phyloP scores from a whole-genome alignment of 2,888 invertebrate species.

The Brachyopa scutellaris region DNA sequence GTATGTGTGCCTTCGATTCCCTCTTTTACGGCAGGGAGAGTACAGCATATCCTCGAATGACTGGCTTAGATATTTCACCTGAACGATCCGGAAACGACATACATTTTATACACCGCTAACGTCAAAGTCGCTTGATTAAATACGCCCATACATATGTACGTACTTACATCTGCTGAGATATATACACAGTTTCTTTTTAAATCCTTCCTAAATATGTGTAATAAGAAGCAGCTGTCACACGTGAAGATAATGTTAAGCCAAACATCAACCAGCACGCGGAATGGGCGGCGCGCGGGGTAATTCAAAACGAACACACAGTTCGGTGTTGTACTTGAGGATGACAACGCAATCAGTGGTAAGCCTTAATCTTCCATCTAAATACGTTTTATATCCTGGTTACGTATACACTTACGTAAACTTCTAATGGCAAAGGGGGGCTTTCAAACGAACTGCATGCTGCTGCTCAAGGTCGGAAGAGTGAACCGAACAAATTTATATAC shows the following conservation, averaged over 20 bases:
- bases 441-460: conserved; percentile 46
- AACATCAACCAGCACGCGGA: neutral
- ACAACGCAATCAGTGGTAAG: conserved; percentile 61
- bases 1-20: neutral
- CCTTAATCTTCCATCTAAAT: conserved; percentile 59
- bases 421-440: conserved; percentile 27
- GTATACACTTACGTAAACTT: conserved; percentile 5
- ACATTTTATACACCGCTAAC: conserved; percentile 23
- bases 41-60: neutral
- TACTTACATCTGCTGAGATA: neutral
- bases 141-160: neutral
- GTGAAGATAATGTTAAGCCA: conserved; percentile 22
- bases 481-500: conserved; percentile 36
- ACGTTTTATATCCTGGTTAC: conserved; percentile 25
- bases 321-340: conserved; percentile 46
- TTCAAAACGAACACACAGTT: conserved; percentile 17
- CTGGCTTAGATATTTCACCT: conserved; percentile 24
- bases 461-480: conserved; percentile 16
- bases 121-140: conserved; percentile 38
- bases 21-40: neutral
- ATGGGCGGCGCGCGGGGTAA: neutral
- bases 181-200: conserved; percentile 15
- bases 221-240: conserved; percentile 44
- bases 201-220: conserved; percentile 38
- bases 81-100: conserved; percentile 13